phyloP scores from a whole-genome alignment of 2,888 invertebrate genomes.

The Drosophila dives region DNA sequence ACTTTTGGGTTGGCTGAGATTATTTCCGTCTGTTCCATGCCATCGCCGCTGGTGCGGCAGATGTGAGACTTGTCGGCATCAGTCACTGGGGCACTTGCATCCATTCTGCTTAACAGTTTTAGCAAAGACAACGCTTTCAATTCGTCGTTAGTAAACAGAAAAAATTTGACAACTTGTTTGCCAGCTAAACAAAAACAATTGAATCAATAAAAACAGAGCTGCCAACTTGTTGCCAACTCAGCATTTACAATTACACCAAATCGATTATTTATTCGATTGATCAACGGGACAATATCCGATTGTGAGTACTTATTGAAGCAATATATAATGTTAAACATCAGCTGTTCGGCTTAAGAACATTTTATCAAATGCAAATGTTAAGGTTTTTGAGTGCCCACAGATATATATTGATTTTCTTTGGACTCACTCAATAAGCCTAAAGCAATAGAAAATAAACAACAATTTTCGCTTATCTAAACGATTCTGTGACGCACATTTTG shows the following conservation, averaged over 20 bases:
- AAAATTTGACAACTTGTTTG: slow-evolving; percentile 38
- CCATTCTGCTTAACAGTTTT: slow-evolving; percentile 40
- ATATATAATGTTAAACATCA: not conserved
- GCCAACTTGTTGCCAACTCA: slow-evolving; percentile 37
- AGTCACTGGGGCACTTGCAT: slow-evolving; percentile 23
- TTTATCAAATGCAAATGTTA: not conserved
- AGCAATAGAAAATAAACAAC: slow-evolving; percentile 29
- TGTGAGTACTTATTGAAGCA: not conserved
- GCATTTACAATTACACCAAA: slow-evolving; percentile 13
- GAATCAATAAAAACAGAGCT: slow-evolving; percentile 9
- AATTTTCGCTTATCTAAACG: slow-evolving; percentile 15
- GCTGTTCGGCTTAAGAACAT: not conserved
- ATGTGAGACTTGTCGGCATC: slow-evolving; percentile 28
- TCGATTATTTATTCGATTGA: not conserved
- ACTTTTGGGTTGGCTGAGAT: slow-evolving; percentile 65
- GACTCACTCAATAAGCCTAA: not conserved
- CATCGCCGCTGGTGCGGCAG: slow-evolving; percentile 90
- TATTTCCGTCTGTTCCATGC: slow-evolving; percentile 88
- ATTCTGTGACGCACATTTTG: slow-evolving; percentile 30
- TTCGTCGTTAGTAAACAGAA: not conserved
- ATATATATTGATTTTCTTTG: slow-evolving; percentile 7
- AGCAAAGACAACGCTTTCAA: not conserved
- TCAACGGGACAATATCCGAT: not conserved
- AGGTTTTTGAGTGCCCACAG: slow-evolving; percentile 8
- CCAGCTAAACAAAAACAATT: slow-evolving; percentile 71